Percentiles rank a stretch among this genome's conserved stretches.
Evolutionary conservation across 2,888 invertebrate genomes (phyloP).

Genomic region (Teleogryllus oceanicus): DNA sequence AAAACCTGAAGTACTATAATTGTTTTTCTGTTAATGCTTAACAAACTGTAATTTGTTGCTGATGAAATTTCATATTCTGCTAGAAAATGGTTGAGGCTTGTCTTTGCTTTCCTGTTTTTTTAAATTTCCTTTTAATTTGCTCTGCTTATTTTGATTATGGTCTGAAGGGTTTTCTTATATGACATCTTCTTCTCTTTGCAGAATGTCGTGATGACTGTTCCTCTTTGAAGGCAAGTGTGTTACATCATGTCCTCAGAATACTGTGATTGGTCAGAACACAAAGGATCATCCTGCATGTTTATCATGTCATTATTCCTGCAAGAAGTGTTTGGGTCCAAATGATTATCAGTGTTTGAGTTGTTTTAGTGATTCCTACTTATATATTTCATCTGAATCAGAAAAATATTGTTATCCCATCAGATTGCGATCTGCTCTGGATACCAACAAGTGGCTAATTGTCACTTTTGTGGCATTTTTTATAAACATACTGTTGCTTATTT

Average conservation of each 20-base stretch:
- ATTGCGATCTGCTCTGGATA: slow-evolving; percentile 49
- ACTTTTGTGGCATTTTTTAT: slow-evolving; percentile 50
- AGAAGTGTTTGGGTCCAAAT: slow-evolving; percentile 63
- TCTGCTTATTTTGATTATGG: no score
- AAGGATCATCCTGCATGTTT: slow-evolving; percentile 50
- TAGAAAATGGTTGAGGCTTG: no score
- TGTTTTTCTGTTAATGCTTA: no score
- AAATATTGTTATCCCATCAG: slow-evolving; percentile 54
- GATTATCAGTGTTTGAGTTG: slow-evolving; percentile 68
- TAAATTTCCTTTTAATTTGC: no score
- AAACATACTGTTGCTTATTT: slow-evolving; percentile 45
- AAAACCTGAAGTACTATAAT: no score
- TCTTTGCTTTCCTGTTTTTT: no score
- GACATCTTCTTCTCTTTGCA: slow-evolving; percentile 45
- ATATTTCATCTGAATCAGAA: slow-evolving; percentile 48
- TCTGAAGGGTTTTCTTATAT: no score
- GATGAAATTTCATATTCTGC: no score
- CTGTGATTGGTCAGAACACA: slow-evolving; percentile 33
- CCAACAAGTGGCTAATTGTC: slow-evolving; percentile 51
- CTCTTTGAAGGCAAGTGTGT: slow-evolving; percentile 61
- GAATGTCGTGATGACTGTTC: slow-evolving; percentile 63
- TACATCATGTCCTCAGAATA: slow-evolving; percentile 53
- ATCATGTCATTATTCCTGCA: slow-evolving; percentile 73
- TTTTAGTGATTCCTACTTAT: slow-evolving; percentile 57
- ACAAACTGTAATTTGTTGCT: no score